Conservation (phyloP, 2,797 vertebrate genomes). For the Fringilla coelebs region DNA sequence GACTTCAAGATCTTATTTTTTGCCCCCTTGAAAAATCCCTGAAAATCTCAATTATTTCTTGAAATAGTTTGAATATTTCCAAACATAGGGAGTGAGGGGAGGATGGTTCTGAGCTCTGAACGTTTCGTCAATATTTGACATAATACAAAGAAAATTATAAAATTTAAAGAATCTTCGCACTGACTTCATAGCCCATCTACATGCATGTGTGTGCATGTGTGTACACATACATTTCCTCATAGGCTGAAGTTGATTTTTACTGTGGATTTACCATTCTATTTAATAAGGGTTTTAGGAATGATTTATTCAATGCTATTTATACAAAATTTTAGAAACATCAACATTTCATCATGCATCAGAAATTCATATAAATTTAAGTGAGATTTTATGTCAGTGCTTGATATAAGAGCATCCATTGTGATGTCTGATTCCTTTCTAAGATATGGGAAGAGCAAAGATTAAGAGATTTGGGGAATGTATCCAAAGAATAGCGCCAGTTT, state of each 20-base stretch:
- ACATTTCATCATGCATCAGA: not conserved
- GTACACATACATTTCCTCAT: fast-evolving
- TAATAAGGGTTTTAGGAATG: not conserved
- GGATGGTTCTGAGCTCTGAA: not conserved
- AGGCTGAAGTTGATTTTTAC: not conserved
- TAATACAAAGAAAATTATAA: not conserved
- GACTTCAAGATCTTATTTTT: not conserved
- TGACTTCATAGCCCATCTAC: not conserved
- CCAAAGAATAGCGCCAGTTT: not conserved
- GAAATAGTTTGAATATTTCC: not conserved
- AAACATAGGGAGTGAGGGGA: fast-evolving
- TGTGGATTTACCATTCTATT: not conserved
- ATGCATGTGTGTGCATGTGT: no score
- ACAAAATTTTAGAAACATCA: not conserved
- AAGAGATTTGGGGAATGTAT: not conserved
- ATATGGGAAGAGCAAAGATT: not conserved
- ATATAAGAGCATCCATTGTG: not conserved
- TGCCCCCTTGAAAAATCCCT: fast-evolving
- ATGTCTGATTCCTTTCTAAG: not conserved
- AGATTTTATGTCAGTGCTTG: not conserved
- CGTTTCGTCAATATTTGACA: not conserved
- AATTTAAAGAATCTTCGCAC: not conserved
- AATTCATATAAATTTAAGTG: not conserved
- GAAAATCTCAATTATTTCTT: not conserved
- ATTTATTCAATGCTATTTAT: not conserved